These are phyloP conservation scores for Nymphalis c-album DNA, from an alignment of 2,888 invertebrate genomes.

Conservation along the genomic window DNA sequence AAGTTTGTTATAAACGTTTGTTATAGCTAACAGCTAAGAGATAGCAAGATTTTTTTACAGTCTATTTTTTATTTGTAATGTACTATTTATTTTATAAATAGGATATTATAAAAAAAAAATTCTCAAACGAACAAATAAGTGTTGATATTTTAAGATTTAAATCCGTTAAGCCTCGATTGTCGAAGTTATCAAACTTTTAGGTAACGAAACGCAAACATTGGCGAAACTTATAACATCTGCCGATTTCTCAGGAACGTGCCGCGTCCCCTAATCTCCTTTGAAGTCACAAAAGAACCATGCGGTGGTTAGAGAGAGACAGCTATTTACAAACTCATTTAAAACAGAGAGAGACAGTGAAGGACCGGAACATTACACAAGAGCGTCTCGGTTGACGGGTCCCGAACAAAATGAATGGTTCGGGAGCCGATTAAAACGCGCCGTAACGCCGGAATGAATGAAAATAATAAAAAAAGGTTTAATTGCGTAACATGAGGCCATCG, in stretches of 20 bases:
- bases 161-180: slow-evolving; percentile 45
- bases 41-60: too few species aligned
- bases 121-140: too few species aligned
- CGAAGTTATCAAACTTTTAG: slow-evolving; percentile 61
- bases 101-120: too few species aligned
- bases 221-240: slow-evolving; percentile 71
- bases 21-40: too few species aligned
- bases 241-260: slow-evolving; percentile 78
- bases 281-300: slow-evolving; percentile 69
- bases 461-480: slow-evolving; percentile 66
- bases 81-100: too few species aligned
- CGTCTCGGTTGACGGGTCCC: slow-evolving; percentile 76
- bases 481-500: slow-evolving; percentile 67
- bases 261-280: slow-evolving; percentile 70
- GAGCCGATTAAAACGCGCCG: slow-evolving; percentile 74
- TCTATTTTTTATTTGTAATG: too few species aligned
- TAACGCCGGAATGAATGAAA: slow-evolving; percentile 72
- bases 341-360: slow-evolving; percentile 49
- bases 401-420: slow-evolving; percentile 76
- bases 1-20: too few species aligned
- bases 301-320: slow-evolving; percentile 53
- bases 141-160: slow-evolving; percentile 39
- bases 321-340: slow-evolving; percentile 26
- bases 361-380: slow-evolving; percentile 77
- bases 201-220: slow-evolving; percentile 58